Evolutionary conservation across 1,140 invertebrate species (phyloP), one percentile per base, ranked within the genome.

Genomic region (Drosophila murphyi): DNA sequence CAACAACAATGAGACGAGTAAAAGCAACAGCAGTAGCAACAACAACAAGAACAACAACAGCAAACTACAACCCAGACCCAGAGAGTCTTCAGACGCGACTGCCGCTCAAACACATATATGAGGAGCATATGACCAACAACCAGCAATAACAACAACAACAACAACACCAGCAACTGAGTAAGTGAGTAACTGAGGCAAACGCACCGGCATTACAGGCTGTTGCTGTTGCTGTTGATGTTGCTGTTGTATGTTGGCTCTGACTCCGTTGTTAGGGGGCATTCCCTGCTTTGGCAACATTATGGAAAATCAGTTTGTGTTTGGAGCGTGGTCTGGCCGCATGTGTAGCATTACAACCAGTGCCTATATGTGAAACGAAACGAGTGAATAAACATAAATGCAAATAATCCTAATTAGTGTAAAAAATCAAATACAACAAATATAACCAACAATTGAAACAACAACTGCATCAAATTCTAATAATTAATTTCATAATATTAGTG

Each of bases 221-320:
- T 90, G 87, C 87, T 90, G 82, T 65, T 78, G 68, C 39, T 61
- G 61, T 54, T 72, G 68, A 10, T 76, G 61, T 55, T 80, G 65
- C 41, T 71, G 57, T 55, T 82, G 62, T 61, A 35, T 67, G 55
- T 65, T 78, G 67, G 43, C 71, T 67, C 55, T 73, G 52, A n/a
- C 10, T 28, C 61, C 55, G 87, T 90, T 80, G 87, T 90, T 76
- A 90, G 72, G 86, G 79, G 78, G 80, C 80, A 85, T 80, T 83
- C 78, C 86, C 76, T 82, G 78, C 63, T 65, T 80, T 81, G 82
- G 80, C 82, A 82, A 78, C 87, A 82, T 75, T 81, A 90, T 83
- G 83, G 83, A 90, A 83, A 90, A 82, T 90, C 88, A 90, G 88
- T 90, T 87, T 78, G 75, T 76, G 82, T 88, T 90, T 88, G 74